A percentile compares a stretch with the other conserved stretches of the same genome.
These are phyloP conservation scores for Apostichopus leukothele DNA, from an alignment of 53 echinoderm and acorn worm genomes.

Conservation along the genomic window DNA sequence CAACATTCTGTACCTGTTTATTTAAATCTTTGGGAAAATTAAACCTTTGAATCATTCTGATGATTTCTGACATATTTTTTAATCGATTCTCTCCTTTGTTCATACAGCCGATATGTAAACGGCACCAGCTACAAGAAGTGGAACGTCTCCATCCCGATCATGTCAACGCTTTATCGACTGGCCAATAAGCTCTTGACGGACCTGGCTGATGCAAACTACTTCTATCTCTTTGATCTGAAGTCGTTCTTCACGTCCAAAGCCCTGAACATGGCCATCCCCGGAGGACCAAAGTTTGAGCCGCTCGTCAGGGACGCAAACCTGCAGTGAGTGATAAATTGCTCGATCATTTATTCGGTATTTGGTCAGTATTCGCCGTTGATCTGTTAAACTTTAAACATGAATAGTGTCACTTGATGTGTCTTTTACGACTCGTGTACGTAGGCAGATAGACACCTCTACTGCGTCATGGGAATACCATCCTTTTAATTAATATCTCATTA, in stretches of 20 bases:
- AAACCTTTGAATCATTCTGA: too few species aligned
- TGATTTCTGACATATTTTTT: too few species aligned
- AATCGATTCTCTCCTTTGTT: background rate
- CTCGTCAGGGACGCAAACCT: conserved; percentile 90
- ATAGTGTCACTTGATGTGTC: too few species aligned
- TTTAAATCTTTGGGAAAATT: too few species aligned
- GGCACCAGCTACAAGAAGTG: conserved; percentile 98
- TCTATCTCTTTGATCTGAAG: conserved; percentile 99
- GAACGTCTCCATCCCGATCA: conserved; percentile 85
- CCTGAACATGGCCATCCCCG: conserved; percentile 98
- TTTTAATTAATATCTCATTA: too few species aligned
- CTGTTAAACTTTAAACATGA: too few species aligned
- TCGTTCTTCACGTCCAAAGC: conserved; percentile 99
- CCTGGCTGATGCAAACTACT: conserved; percentile 95
- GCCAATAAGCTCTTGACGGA: conserved; percentile 97
- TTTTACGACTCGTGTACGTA: too few species aligned
- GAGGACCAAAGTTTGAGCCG: conserved; percentile 99
- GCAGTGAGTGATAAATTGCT: conserved; percentile 63
- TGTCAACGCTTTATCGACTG: conserved; percentile 96
- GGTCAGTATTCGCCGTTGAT: too few species aligned
- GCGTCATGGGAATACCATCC: too few species aligned
- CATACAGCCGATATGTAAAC: conserved; percentile 67
- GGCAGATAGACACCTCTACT: too few species aligned
- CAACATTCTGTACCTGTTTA: too few species aligned
- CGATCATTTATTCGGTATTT: too few species aligned